Evolutionary conservation across 2,113 vertebrate species (phyloP).

Genomic region (Lota lota): DNA sequence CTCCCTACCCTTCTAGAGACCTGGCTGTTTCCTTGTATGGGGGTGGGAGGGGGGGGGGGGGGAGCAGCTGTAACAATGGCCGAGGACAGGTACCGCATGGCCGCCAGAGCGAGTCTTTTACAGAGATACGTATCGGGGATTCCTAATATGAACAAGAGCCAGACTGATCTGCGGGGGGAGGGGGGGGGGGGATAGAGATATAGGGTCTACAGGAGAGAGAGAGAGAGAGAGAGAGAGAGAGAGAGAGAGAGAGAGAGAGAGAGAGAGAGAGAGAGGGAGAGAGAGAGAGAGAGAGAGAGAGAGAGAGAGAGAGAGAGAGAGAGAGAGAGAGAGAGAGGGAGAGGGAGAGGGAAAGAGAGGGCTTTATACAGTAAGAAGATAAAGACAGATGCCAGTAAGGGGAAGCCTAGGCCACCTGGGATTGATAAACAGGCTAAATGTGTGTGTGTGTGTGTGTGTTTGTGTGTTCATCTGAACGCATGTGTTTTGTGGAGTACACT

Average conservation of each 20-base stretch:
- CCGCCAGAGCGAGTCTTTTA: constrained; percentile 66
- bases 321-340: not conserved
- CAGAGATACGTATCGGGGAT: constrained; percentile 74
- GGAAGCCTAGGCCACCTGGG: constrained; percentile 48
- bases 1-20: constrained; percentile 49
- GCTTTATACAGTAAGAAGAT: not conserved
- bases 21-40: constrained; percentile 48
- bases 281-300: constrained; percentile 35
- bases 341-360: not conserved
- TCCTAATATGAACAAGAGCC: constrained; percentile 70
- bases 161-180: no score
- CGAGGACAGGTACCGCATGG: constrained; percentile 69
- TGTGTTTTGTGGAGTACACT: constrained; percentile 5
- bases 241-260: no score
- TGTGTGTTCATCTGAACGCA: constrained; percentile 7
- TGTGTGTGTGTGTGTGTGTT: constrained; percentile 29
- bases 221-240: constrained; percentile 53
- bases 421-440: constrained; percentile 48
- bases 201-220: constrained; percentile 38
- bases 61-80: constrained; percentile 60
- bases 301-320: constrained; percentile 25
- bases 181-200: constrained; percentile 58
- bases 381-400: not conserved
- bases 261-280: no score
- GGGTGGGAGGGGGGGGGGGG: no score